Base-by-base conservation (phyloP, 2,797 vertebrate genomes). In the Odontamblyopus lacepedii region DNA sequence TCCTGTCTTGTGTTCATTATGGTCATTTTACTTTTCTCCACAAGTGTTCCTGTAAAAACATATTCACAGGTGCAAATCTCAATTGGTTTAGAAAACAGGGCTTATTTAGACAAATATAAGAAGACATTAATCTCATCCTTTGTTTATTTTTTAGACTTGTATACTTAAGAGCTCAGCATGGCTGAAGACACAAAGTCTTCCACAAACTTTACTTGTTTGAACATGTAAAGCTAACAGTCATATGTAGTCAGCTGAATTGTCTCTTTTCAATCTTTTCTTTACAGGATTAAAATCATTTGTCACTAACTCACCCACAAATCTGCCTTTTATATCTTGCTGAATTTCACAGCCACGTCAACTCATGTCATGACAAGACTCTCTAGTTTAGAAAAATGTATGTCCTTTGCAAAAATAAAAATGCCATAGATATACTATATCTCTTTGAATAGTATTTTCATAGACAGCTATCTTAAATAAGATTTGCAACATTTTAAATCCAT, bases 1-100 rank as follows among this genome's bases (percentile, higher is more conserved):
- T 82, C 75, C 35, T 72, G 72, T 23, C 23, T 26, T 59, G 56
- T 73, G 83, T 81, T 81, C 87, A 75, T 83, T 77, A 81, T 61
- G 70, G 77, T 78, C 82, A 62, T 81, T 76, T 74, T 26, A 65
- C n/a, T 75, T 35, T 77, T 70, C 78, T 81, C 70, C 70, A 41
- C 67, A 76, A 63, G 68, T 48, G n/a, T 73, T 74, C 63, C 71
- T 60, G 68, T 5, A 19, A 70, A 27, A 62, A 70, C 72, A 72
- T 16, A 53, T 41, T 73, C 78, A 62, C 6, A 8, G 2, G 9
- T 19, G 30, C 15, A 61, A 32, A 8, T 62, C 29, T 62, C 1
- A 32, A 4, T 19, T 35, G 30, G 6, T 35, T 63, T 35, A 38
- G 19, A n/a, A 38, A 35, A 38, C 6, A 38, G 32, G 9, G 5